These are phyloP conservation scores for Hypotaenidia okinawae DNA, from an alignment of 2,797 vertebrate genomes.

Conservation along the genomic window DNA sequence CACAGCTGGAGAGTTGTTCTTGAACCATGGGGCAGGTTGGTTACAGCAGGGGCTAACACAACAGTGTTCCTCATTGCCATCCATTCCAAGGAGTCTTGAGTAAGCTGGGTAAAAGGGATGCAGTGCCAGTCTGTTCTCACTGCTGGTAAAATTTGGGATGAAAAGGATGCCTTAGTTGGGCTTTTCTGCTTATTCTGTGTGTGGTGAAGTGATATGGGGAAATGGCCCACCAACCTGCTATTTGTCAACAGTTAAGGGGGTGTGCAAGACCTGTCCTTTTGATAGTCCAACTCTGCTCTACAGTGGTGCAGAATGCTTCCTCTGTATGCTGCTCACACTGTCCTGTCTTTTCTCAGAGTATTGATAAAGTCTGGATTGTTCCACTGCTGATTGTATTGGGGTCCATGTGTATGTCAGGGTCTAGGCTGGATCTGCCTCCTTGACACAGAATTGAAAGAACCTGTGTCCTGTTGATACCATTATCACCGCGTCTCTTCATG, in stretches of 20 bases:
- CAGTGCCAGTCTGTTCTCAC: neutral
- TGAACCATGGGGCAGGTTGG: neutral
- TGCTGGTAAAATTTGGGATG: neutral
- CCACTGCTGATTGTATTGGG: neutral
- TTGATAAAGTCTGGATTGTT: neutral
- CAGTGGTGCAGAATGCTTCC: neutral
- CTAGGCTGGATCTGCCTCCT: neutral
- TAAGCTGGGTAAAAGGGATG: neutral
- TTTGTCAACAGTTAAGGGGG: neutral
- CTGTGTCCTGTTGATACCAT: neutral
- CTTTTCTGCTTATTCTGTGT: neutral
- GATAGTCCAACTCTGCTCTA: neutral
- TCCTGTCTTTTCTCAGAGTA: neutral
- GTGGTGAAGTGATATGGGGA: neutral
- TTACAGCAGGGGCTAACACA: neutral
- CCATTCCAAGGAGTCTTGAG: neutral
- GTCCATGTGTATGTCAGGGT: neutral
- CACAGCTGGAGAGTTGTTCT: neutral
- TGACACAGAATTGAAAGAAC: neutral
- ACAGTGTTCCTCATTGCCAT: neutral
- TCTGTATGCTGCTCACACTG: fast-evolving
- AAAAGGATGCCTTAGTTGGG: neutral
- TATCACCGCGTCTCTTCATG: neutral
- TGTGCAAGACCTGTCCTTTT: neutral
- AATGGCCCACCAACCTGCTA: neutral